Evolutionary conservation across 2,888 invertebrate genomes (phyloP).

Genomic region (Blera fallax): DNA sequence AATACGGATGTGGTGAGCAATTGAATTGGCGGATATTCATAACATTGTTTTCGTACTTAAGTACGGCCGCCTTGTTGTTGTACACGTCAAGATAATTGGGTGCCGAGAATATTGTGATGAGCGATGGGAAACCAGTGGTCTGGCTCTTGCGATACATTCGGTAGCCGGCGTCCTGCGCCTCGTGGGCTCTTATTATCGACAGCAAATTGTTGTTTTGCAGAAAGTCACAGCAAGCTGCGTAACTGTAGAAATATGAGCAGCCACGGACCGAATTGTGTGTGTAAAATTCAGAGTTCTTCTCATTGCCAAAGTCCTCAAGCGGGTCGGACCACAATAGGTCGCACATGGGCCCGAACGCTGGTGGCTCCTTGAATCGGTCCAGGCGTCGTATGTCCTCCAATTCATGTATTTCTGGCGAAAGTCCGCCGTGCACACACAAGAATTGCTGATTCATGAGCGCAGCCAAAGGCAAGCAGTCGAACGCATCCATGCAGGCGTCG

Average conservation of each 20-base stretch:
- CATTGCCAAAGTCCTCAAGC: conserved; percentile 98
- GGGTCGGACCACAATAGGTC: conserved; percentile 99
- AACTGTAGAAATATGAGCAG: conserved; percentile 99
- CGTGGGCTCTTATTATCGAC: conserved; percentile 99
- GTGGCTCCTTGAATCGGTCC: conserved; percentile 99
- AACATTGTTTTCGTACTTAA: conserved; percentile 99
- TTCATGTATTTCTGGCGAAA: conserved; percentile 99
- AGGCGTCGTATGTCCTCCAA: conserved; percentile 98
- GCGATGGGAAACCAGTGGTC: conserved; percentile 99
- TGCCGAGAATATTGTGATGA: conserved; percentile 99
- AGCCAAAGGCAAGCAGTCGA: conserved; percentile 99
- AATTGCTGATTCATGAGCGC: conserved; percentile 99
- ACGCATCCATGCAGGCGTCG: conserved; percentile 99
- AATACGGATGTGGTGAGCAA: conserved; percentile 99
- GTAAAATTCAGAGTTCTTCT: conserved; percentile 98
- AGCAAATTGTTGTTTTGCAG: conserved; percentile 99
- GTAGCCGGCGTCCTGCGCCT: conserved; percentile 99
- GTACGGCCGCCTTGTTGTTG: conserved; percentile 99
- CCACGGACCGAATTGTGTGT: conserved; percentile 99
- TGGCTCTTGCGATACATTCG: conserved; percentile 99
- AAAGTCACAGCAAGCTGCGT: conserved; percentile 99
- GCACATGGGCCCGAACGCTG: conserved; percentile 99
- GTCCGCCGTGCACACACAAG: conserved; percentile 99
- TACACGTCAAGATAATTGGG: conserved; percentile 99
- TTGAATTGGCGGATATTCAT: conserved; percentile 99